Percentiles rank a stretch among this genome's conserved stretches.
Conservation (phyloP, 2,113 vertebrate genomes). For the Oxyura jamaicensis region DNA sequence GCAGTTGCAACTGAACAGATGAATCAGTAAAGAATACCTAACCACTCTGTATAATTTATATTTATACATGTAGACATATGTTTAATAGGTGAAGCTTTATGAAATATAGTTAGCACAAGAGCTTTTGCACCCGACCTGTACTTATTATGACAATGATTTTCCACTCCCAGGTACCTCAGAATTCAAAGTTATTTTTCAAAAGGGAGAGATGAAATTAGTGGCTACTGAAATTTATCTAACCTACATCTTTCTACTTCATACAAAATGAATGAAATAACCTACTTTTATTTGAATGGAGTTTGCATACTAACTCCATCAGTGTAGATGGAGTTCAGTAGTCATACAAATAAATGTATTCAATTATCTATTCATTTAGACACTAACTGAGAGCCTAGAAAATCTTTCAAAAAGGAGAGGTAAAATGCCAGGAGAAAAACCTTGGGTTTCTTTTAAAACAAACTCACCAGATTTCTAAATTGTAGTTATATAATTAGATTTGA, state of each 20-base stretch:
- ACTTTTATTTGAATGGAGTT: not conserved
- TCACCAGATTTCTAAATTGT: not conserved
- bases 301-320: not conserved
- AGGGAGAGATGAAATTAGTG: not conserved
- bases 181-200: not conserved
- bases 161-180: not conserved
- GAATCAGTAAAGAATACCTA: not conserved
- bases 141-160: not conserved
- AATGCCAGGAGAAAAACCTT: not conserved
- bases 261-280: not conserved
- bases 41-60: not conserved
- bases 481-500: not conserved
- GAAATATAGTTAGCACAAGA: not conserved
- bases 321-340: not conserved
- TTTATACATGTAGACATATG: not conserved
- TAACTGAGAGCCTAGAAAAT: not conserved
- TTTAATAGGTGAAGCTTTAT: slow-evolving; percentile 4
- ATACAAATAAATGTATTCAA: not conserved
- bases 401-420: not conserved
- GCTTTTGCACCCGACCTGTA: not conserved
- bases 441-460: not conserved
- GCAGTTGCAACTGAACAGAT: not conserved
- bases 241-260: not conserved
- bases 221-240: not conserved
- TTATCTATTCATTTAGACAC: slow-evolving; percentile 3